These are phyloP conservation scores for Carcina quercana DNA, from an alignment of 2,888 invertebrate genomes.

Conservation along the genomic window DNA sequence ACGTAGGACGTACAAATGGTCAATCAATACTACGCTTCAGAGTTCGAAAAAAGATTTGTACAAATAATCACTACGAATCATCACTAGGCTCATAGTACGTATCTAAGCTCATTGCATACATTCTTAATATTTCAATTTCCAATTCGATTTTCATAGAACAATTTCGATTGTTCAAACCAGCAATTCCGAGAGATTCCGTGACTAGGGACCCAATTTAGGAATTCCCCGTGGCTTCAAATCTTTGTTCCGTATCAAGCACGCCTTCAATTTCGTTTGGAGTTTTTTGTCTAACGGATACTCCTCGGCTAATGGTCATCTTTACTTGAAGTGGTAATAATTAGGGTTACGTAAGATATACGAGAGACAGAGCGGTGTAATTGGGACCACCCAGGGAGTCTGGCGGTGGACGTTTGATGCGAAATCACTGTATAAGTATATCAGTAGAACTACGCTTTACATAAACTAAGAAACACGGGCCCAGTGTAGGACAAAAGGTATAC, in stretches of 20 bases:
- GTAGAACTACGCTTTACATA: no score
- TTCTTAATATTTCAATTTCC: no score
- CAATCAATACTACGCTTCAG: no score
- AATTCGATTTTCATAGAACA: no score
- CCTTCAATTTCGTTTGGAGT: slow-evolving; percentile 27
- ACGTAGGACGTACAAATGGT: no score
- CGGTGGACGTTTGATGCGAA: slow-evolving; percentile 35
- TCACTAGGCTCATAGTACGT: no score
- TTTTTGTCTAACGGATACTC: slow-evolving; percentile 32
- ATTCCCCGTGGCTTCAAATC: slow-evolving; percentile 32
- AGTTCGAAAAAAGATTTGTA: no score
- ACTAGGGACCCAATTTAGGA: slow-evolving; percentile 31
- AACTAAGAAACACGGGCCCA: no score
- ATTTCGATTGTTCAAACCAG: not conserved
- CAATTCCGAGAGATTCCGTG: slow-evolving; percentile 4
- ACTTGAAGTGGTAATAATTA: slow-evolving; percentile 51
- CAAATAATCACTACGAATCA: no score
- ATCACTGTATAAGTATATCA: no score
- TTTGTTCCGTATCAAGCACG: slow-evolving; percentile 34
- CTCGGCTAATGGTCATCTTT: slow-evolving; percentile 36
- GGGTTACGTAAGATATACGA: slow-evolving; percentile 37
- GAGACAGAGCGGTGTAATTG: slow-evolving; percentile 36
- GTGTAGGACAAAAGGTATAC: no score
- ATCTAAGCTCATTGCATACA: no score
- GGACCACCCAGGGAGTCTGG: slow-evolving; percentile 45